A percentile compares a stretch with the other conserved stretches of the same genome.
Evolutionary conservation across 2,888 invertebrate genomes (phyloP).

Genomic region (Habrosyne pyritoides): DNA sequence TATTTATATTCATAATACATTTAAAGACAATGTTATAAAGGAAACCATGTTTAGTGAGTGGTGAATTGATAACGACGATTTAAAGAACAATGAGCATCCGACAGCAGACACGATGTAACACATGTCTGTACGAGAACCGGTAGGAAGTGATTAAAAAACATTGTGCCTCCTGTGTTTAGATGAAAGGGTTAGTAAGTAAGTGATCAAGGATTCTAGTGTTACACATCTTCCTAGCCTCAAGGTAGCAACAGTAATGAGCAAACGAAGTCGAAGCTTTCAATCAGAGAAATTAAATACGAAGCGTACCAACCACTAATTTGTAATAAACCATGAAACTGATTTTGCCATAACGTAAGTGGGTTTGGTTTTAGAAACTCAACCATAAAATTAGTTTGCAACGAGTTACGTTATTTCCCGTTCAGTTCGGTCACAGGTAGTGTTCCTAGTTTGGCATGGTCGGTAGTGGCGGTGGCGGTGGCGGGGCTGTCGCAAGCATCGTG

Average conservation of each 20-base stretch:
- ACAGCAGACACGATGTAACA: conserved; percentile 17
- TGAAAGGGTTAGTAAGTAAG: not conserved
- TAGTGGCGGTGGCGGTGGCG: not conserved
- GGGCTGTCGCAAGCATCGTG: conserved; percentile 4
- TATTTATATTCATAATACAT: conserved; percentile 12
- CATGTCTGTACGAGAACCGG: not conserved
- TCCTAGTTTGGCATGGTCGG: conserved; percentile 1
- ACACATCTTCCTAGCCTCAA: not conserved
- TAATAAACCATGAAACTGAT: not conserved
- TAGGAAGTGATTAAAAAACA: not conserved
- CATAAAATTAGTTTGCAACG: conserved; percentile 1
- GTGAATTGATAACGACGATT: conserved; percentile 29
- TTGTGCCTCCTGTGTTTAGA: not conserved
- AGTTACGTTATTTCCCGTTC: conserved; percentile 6
- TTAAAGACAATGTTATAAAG: conserved; percentile 21
- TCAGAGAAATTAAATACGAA: not conserved
- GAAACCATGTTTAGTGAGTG: conserved; percentile 21
- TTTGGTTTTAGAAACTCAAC: conserved; percentile 1
- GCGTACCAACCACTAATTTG: not conserved
- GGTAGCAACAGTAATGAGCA: not conserved
- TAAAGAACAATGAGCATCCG: conserved; percentile 47
- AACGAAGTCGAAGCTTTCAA: no score
- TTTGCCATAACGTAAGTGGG: not conserved
- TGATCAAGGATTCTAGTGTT: not conserved
- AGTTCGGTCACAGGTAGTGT: not conserved